Evolutionary conservation across 2,888 invertebrate species (phyloP).

Genomic region (Petrolisthes manimaculis): DNA sequence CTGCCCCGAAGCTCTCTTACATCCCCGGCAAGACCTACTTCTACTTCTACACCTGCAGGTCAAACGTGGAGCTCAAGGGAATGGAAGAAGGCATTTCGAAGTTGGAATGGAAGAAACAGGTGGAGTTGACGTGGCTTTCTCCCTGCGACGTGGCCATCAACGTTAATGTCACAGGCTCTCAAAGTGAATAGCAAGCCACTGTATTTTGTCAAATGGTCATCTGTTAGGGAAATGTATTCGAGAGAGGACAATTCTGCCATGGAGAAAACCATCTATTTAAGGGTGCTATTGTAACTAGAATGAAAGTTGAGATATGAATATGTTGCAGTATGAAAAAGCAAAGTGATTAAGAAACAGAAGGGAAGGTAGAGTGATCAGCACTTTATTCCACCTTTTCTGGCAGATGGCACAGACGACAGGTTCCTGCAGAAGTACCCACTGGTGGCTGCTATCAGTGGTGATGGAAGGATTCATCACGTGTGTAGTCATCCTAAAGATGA

Average conservation of each 20-base stretch:
- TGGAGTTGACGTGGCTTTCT: slow-evolving; percentile 31
- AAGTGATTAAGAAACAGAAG: no score
- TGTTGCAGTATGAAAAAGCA: no score
- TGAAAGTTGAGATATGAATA: no score
- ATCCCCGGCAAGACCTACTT: slow-evolving; percentile 43
- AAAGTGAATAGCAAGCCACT: neutral
- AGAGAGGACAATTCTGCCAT: no score
- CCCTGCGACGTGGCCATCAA: slow-evolving; percentile 58
- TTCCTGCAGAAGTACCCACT: slow-evolving; percentile 45
- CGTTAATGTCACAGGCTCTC: slow-evolving; percentile 19
- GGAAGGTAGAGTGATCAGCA: neutral
- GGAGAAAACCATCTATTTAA: no score
- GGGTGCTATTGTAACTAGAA: no score
- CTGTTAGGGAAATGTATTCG: no score
- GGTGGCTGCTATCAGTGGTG: slow-evolving; percentile 48
- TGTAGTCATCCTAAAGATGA: slow-evolving; percentile 68
- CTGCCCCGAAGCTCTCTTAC: slow-evolving; percentile 45
- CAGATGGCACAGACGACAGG: neutral
- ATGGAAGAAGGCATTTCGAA: slow-evolving; percentile 21
- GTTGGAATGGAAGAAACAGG: slow-evolving; percentile 38
- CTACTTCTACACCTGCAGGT: slow-evolving; percentile 46
- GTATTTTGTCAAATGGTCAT: neutral
- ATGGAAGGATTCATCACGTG: slow-evolving; percentile 59
- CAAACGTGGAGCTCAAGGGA: slow-evolving; percentile 37
- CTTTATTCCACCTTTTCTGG: neutral